phyloP scores from a whole-genome alignment of 2,888 invertebrate genomes.

The Seira musarum region DNA sequence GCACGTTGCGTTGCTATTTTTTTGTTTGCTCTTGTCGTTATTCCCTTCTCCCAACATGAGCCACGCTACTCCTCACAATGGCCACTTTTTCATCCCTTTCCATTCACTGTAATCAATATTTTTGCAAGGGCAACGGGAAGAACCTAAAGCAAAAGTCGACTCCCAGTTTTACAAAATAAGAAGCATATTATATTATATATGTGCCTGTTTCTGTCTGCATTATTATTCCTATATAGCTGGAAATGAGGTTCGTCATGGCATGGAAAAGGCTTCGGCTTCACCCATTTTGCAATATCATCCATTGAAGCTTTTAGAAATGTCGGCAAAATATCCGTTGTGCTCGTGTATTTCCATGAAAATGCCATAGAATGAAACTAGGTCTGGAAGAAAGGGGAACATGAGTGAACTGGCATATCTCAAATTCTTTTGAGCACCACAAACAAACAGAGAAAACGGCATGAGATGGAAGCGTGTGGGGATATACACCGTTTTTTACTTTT shows the following conservation, averaged over 20 bases:
- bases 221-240: background rate
- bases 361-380: background rate
- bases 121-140: slow-evolving; percentile 66
- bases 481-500: background rate
- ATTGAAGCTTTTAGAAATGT: background rate
- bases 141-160: background rate
- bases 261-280: background rate
- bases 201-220: no score
- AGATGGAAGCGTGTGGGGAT: background rate
- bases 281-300: background rate
- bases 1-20: no score
- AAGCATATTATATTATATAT: no score
- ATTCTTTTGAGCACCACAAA: background rate
- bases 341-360: background rate
- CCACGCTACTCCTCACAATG: background rate
- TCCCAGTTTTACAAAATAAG: background rate
- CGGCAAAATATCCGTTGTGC: no score
- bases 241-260: background rate
- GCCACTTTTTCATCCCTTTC: background rate
- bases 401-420: background rate
- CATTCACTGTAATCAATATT: slow-evolving; percentile 58
- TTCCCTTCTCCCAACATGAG: background rate
- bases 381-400: no score
- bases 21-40: background rate
- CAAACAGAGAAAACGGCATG: background rate